Conservation (phyloP, 2,888 invertebrate genomes). For the Portevinia maculata region DNA sequence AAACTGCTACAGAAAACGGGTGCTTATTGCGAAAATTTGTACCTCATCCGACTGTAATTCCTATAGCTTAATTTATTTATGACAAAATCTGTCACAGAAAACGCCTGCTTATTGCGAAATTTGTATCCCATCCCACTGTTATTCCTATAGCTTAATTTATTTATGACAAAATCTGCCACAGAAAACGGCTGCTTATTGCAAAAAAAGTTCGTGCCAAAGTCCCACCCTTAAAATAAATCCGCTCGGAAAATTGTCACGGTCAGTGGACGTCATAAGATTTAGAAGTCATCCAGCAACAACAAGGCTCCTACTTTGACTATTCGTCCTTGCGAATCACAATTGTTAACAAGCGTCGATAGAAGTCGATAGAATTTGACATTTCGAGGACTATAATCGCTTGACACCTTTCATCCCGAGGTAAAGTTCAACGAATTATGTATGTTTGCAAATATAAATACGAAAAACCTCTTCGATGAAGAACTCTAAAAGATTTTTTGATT, state of each 20-base stretch:
- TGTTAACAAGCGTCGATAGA: neutral
- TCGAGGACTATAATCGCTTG: conserved; percentile 12
- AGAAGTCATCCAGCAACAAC: neutral
- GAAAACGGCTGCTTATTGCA: neutral
- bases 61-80: too few relatives aligned
- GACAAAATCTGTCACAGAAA: too few relatives aligned
- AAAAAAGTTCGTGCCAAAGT: neutral
- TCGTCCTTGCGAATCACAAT: neutral
- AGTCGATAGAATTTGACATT: conserved; percentile 39
- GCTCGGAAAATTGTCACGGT: neutral
- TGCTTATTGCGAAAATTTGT: too few relatives aligned
- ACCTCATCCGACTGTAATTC: too few relatives aligned
- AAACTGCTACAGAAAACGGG: too few relatives aligned
- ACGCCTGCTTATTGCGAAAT: too few relatives aligned
- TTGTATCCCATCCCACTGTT: too few relatives aligned
- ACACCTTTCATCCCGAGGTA: conserved; percentile 15
- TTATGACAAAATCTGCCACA: conserved; percentile 1
- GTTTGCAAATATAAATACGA: too few relatives aligned
- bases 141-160: too few relatives aligned
- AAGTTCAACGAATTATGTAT: too few relatives aligned
- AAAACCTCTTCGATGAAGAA: too few relatives aligned
- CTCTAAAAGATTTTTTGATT: too few relatives aligned
- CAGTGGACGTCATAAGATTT: neutral
- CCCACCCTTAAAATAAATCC: neutral
- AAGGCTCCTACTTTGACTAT: neutral